Conservation (phyloP, 2,797 vertebrate species). For the Molossus molossus region DNA sequence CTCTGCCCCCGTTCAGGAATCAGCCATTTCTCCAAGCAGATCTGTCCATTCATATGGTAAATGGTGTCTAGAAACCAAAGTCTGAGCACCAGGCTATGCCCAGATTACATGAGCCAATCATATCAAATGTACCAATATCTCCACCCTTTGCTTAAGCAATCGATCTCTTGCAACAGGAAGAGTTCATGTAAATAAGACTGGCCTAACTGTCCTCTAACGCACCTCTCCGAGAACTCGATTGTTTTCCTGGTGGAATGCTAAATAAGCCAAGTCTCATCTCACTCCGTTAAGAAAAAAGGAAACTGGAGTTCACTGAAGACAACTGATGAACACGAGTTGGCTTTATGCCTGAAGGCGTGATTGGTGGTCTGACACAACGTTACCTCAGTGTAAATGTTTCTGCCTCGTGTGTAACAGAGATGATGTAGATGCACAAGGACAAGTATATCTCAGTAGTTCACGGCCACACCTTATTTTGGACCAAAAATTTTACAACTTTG, state of each 20-base stretch:
- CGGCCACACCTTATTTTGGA: not conserved
- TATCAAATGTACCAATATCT: not conserved
- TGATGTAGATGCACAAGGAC: not conserved
- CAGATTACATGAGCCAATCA: not conserved
- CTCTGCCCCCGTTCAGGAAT: not conserved
- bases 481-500: not conserved
- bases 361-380: not conserved
- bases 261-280: not conserved
- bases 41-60: not conserved
- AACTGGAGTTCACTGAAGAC: not conserved
- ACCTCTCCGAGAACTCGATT: not conserved
- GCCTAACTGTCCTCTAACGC: no score
- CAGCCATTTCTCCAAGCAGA: not conserved
- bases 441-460: not conserved
- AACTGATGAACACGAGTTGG: not conserved
- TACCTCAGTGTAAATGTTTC: not conserved
- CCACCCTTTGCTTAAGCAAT: not conserved
- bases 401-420: not conserved
- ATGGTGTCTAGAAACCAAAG: not conserved
- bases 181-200: not conserved
- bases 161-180: not conserved
- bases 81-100: not conserved
- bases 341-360: not conserved
- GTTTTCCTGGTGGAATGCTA: not conserved
- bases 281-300: not conserved